Percentiles rank a stretch among this genome's conserved stretches.
phyloP scores from a whole-genome alignment of 2,113 vertebrate genomes.

The Semnornis frantzii region DNA sequence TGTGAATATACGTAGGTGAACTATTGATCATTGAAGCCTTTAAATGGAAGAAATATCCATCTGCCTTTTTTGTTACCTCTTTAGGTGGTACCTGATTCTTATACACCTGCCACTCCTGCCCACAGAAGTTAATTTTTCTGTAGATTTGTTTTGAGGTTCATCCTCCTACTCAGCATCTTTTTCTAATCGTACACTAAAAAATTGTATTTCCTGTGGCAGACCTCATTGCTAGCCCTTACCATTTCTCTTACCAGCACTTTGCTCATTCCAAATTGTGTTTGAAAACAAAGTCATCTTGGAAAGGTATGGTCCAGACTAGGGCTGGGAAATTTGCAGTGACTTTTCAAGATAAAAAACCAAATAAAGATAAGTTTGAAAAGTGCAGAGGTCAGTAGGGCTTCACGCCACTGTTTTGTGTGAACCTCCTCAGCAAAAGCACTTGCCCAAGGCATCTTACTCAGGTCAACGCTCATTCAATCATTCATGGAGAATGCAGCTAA shows the following conservation, averaged over 20 bases:
- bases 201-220: background rate
- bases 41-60: background rate
- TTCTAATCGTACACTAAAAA: background rate
- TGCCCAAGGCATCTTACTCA: background rate
- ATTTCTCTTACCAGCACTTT: background rate
- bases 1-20: background rate
- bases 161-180: background rate
- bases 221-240: background rate
- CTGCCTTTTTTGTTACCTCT: background rate
- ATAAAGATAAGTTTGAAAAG: background rate
- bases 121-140: background rate
- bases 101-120: background rate
- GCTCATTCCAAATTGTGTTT: background rate
- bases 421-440: background rate
- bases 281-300: background rate
- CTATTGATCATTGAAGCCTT: background rate
- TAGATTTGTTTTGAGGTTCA: background rate
- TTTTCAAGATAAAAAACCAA: background rate
- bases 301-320: background rate
- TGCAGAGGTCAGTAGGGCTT: background rate
- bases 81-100: background rate
- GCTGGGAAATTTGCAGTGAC: background rate
- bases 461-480: background rate
- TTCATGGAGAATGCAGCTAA: background rate
- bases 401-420: background rate